Evolutionary conservation across 2,797 vertebrate genomes (phyloP).

Genomic region (Gymnoscopelus microlampas): DNA sequence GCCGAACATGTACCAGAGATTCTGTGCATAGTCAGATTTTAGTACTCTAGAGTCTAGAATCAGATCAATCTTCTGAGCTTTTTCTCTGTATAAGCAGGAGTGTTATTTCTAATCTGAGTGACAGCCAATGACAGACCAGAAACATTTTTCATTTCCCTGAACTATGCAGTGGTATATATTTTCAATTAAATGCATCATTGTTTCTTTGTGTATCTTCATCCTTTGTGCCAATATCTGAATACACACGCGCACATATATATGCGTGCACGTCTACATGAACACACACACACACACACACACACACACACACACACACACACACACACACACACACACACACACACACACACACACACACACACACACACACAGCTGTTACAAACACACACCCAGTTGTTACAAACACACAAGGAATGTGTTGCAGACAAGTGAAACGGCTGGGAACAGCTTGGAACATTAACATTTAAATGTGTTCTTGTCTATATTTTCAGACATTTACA

Average conservation of each 20-base stretch:
- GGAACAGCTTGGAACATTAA: slow-evolving; percentile 38
- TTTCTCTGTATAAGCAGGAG: slow-evolving; percentile 11
- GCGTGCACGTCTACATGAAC: neutral
- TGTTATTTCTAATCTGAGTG: neutral
- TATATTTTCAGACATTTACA: slow-evolving; percentile 59
- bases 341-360: neutral
- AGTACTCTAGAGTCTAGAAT: no score
- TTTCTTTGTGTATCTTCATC: slow-evolving; percentile 19
- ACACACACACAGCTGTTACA: slow-evolving; percentile 8
- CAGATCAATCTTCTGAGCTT: no score
- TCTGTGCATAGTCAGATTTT: no score
- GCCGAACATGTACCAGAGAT: no score
- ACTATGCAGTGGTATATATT: slow-evolving; percentile 8
- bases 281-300: slow-evolving; percentile 5
- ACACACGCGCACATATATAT: no score
- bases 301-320: neutral
- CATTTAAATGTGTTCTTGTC: slow-evolving; percentile 59
- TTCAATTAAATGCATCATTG: slow-evolving; percentile 27
- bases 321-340: no score
- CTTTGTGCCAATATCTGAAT: slow-evolving; percentile 13
- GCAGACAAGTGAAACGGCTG: slow-evolving; percentile 16
- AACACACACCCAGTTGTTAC: slow-evolving; percentile 2
- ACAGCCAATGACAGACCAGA: neutral
- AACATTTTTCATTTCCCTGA: slow-evolving; percentile 16
- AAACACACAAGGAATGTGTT: slow-evolving; percentile 13